Evolutionary conservation across 1,140 invertebrate genomes (phyloP).

Genomic region (Drosophila littoralis): DNA sequence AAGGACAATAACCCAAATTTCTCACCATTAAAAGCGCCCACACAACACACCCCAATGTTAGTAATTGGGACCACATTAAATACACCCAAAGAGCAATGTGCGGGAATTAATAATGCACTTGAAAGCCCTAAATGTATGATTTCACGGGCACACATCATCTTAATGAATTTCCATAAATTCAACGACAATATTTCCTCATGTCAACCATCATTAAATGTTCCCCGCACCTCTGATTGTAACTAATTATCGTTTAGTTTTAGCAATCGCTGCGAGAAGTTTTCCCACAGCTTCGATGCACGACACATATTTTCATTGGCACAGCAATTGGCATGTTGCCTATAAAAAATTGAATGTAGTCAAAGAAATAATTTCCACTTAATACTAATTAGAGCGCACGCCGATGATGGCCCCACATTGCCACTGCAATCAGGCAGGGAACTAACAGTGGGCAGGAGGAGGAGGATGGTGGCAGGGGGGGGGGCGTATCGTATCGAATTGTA

Average conservation of each 20-base stretch:
- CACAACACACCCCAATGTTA: background rate
- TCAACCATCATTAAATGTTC: conserved; percentile 63
- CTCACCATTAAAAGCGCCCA: background rate
- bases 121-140: conserved; percentile 5
- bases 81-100: conserved; percentile 13
- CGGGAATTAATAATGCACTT: conserved; percentile 21
- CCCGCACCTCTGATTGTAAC: conserved; percentile 36
- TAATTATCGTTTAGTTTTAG: conserved; percentile 58
- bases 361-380: conserved; percentile 81
- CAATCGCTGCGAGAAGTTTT: conserved; percentile 56
- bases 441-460: background rate
- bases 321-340: conserved; percentile 52
- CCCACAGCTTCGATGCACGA: conserved; percentile 48
- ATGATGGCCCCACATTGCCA: conserved; percentile 49
- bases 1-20: background rate
- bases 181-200: conserved; percentile 62
- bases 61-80: background rate
- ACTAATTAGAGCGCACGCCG: conserved; percentile 68
- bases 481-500: conserved; percentile 31
- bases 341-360: conserved; percentile 65
- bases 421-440: conserved; percentile 34
- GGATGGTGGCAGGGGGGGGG: conserved; percentile 8
- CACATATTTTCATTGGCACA: conserved; percentile 28
- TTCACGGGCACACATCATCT: conserved; percentile 50
- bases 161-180: conserved; percentile 80